phyloP scores from a whole-genome alignment of 2,888 invertebrate species.

The Ophion slaviceki region DNA sequence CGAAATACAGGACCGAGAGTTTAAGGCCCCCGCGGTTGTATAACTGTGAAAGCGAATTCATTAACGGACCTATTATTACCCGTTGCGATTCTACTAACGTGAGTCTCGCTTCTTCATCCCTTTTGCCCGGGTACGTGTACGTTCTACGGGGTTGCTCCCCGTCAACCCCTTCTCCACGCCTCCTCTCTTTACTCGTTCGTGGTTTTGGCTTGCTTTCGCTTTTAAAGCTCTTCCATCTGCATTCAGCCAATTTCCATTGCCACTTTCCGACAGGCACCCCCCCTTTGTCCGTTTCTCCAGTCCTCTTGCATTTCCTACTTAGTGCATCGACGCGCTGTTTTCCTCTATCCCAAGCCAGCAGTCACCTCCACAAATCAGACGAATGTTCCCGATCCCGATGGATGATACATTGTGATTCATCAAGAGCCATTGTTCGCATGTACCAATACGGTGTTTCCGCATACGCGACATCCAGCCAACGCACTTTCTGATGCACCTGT shows the following conservation, averaged over 20 bases:
- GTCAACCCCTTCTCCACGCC: conserved; percentile 53
- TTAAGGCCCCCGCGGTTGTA: conserved; percentile 69
- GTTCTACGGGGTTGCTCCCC: conserved; percentile 39
- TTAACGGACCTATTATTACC: conserved; percentile 67
- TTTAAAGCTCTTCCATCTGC: conserved; percentile 49
- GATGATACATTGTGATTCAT: neutral
- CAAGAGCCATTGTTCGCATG: neutral
- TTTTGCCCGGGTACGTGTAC: conserved; percentile 41
- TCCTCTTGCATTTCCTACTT: conserved; percentile 10
- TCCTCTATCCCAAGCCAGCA: neutral
- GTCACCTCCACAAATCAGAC: conserved; percentile 1
- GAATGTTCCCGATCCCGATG: neutral
- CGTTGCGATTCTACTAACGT: conserved; percentile 74
- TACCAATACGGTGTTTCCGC: neutral
- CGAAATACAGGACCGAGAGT: conserved; percentile 77
- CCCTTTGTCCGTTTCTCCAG: neutral
- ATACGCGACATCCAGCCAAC: neutral
- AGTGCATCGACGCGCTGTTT: conserved; percentile 1
- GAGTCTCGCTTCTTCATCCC: conserved; percentile 71
- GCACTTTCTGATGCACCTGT: neutral
- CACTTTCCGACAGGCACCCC: neutral
- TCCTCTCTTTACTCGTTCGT: neutral
- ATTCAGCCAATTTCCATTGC: conserved; percentile 55
- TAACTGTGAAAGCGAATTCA: conserved; percentile 64
- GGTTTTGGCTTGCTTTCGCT: conserved; percentile 42